Percentiles rank a stretch among this genome's conserved stretches.
These are phyloP conservation scores for Melieria omissa DNA, from an alignment of 2,888 invertebrate genomes.

Conservation along the genomic window DNA sequence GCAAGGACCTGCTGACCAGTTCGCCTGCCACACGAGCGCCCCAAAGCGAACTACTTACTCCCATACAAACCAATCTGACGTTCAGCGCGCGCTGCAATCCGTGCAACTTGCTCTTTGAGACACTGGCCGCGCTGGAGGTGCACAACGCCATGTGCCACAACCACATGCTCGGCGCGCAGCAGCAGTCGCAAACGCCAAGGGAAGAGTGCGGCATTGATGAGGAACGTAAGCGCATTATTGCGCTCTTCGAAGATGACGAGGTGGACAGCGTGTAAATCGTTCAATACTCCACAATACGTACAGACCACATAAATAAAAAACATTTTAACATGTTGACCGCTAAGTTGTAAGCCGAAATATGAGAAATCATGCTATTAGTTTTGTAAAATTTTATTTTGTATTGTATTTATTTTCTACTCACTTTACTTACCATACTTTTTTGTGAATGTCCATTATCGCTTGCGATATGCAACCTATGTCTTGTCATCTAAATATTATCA, in stretches of 20 bases:
- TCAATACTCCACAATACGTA: too few species aligned
- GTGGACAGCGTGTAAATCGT: neutral
- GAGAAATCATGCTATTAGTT: neutral
- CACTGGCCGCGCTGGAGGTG: constrained; percentile 58
- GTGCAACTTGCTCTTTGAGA: constrained; percentile 59
- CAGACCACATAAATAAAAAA: neutral
- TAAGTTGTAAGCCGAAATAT: constrained; percentile 11
- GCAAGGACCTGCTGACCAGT: constrained; percentile 42
- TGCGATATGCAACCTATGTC: constrained; percentile 19
- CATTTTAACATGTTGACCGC: neutral
- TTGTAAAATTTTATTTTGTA: neutral
- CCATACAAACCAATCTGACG: constrained; percentile 40
- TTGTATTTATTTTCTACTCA: neutral
- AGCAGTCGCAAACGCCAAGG: constrained; percentile 17
- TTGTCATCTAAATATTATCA: neutral
- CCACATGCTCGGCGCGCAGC: constrained; percentile 33
- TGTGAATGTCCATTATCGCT: constrained; percentile 17
- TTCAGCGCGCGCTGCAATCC: constrained; percentile 62
- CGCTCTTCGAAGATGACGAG: constrained; percentile 60
- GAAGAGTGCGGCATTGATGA: constrained; percentile 47
- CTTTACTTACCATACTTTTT: constrained; percentile 1
- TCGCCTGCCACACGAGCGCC: constrained; percentile 17
- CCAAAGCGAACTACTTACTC: constrained; percentile 8
- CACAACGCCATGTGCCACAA: constrained; percentile 62
- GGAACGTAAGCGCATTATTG: constrained; percentile 61